Evolutionary conservation across 1,140 invertebrate genomes (phyloP), one percentile per base, ranked within the genome.

Genomic region (Trachymyrmex septentrionalis): DNA sequence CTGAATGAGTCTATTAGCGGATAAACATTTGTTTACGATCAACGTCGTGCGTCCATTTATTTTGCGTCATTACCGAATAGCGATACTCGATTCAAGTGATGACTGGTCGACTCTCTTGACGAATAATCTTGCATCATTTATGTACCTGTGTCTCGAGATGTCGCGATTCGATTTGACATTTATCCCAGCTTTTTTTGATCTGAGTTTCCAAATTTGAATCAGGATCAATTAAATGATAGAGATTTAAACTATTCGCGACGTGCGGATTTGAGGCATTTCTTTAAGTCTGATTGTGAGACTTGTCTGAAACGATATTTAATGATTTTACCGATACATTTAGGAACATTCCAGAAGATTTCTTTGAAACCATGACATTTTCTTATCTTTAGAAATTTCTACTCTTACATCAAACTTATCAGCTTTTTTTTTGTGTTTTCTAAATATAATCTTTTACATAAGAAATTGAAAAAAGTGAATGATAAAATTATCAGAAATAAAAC

Each of bases 1-100:
- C 21, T 71, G 50, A 71, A 71, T 71, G 16, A 44, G 44, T 69
- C 50, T 81, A 81, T 81, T 48, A 71, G 30, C n/a, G 50, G 16
- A 71, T 44, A 48, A 81, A 57, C 50, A 19, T 57, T 1, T 57
- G 53, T 27, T 71, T 59, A 27, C 21, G 30, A 69, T 81, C 63
- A 69, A 27, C 30, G 30, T 53, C 64, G n/a, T 48, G 38, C 30
- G 16, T 71, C 9, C 24, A 64, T 78, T 78, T 81, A 55, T 57
- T 71, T 66, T 14, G 24, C 21, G 14, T 55, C 14, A 44, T 14
- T 69, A n/a, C 30, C 21, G 14, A 81, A 71, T 27, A 71, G 2
- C 21, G 10, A 14, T 6, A 1, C 34, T 44, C 30, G 50, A 55
- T 4, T 34, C 27, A 10, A 24, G 5, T 55, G 6, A 67, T 14